Evolutionary conservation across 2,113 vertebrate species (phyloP), one percentile per base, ranked within the genome.

Genomic region (Salminus brasiliensis): DNA sequence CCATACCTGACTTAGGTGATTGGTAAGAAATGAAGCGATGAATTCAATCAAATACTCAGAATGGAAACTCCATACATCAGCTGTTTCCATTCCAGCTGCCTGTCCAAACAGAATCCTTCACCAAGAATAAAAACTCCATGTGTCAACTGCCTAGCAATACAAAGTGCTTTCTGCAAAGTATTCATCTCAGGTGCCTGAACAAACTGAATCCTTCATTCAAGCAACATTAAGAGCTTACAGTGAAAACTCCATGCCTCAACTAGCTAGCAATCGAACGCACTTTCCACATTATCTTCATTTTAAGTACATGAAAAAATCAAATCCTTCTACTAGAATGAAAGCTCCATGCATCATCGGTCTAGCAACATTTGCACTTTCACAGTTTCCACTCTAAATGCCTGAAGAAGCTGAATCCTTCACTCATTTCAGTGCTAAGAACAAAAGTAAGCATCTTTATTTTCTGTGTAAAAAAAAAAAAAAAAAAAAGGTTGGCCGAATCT

Each of bases 371-470:
- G 15, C 30, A 34, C 59, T 6, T 27, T 62, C n/a, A 10, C 13
- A 4, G 36, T 52, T 45, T 65, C 36, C 47, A 27, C 11, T 66
- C 12, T 18, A 65, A 47, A 1, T 69, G 52, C n/a, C 74, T 77
- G 74, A 32, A n/a, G 9, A 53, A 53, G 13, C 66, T 55, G 2
- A 18, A 25, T 16, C 53, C n/a, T 21, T 23, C 25, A 30, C 59
- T 71, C n/a, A 72, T 8, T 49, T 45, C 23, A n/a, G 63, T n/a
- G 8, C n/a, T 23, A 30, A 23, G 41, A 70, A 53, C 32, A 1
- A 45, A 47, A 52, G 45, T 8, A 79, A 79, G 41, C 59, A 65
- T 52, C 41, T 72, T 72, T 52, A 72, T 65, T 65, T 43, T 53
- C 45, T 53, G 34, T 55, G 43, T 57, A 36, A 34, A 27, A 49